These are phyloP conservation scores for Imbricaverruca yamaguchii DNA, from an alignment of 2,888 invertebrate genomes.

Conservation along the genomic window DNA sequence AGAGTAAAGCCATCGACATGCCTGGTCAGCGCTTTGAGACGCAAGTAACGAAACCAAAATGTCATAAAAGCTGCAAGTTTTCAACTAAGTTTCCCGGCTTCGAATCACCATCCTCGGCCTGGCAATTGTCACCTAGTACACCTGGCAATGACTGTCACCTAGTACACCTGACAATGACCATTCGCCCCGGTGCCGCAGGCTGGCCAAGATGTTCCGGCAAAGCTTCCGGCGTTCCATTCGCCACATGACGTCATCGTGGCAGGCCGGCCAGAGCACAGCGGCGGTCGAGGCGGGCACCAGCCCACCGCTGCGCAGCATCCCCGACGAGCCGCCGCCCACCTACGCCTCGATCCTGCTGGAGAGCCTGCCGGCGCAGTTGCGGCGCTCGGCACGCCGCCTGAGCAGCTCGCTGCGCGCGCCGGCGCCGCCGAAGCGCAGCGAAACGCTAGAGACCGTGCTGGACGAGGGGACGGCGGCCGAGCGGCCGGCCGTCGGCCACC, in stretches of 20 bases:
- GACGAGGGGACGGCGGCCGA: not conserved
- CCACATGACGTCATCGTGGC: not conserved
- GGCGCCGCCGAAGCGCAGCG: not conserved
- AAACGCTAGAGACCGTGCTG: not conserved
- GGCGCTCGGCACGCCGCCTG: not conserved
- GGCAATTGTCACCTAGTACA: too few species aligned
- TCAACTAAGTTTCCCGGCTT: too few species aligned
- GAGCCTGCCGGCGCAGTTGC: conserved; percentile 1
- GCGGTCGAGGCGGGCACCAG: not conserved
- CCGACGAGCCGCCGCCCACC: conserved; percentile 50
- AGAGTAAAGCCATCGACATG: too few species aligned
- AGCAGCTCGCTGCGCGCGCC: not conserved
- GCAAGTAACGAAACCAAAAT: too few species aligned
- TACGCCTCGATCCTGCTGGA: conserved; percentile 56
- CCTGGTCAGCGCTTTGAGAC: too few species aligned
- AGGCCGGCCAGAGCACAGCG: not conserved
- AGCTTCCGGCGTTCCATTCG: conserved; percentile 42
- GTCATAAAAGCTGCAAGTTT: too few species aligned
- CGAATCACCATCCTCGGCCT: too few species aligned
- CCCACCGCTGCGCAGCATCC: conserved; percentile 28
- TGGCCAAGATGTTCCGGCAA: conserved; percentile 64
- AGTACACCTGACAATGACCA: too few species aligned
- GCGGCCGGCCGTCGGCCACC: not conserved
- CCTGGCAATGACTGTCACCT: too few species aligned
- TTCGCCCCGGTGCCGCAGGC: conserved; percentile 41